These are phyloP conservation scores for Tiphia femorata DNA, from an alignment of 2,888 invertebrate species.

Conservation along the genomic window DNA sequence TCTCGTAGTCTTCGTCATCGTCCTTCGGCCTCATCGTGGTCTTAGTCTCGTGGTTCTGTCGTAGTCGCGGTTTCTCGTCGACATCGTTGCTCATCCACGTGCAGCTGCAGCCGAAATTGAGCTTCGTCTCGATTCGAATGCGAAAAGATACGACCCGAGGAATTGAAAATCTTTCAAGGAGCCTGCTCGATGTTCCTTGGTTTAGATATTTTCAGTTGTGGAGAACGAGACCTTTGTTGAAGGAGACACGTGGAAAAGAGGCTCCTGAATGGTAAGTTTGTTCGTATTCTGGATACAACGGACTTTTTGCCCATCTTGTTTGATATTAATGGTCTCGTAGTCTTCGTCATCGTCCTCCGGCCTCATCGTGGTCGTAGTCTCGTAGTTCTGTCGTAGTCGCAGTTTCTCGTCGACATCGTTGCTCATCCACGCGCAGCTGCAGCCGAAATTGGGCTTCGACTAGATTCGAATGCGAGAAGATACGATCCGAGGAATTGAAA, in stretches of 20 bases:
- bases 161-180: too few species aligned
- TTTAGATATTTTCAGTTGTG: too few species aligned
- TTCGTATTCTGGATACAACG: too few species aligned
- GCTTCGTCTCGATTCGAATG: conserved; percentile 43
- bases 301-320: too few species aligned
- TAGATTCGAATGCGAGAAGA: conserved; percentile 42
- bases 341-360: background rate
- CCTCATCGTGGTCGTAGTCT: background rate
- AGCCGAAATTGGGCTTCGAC: conserved; percentile 46
- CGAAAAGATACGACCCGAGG: conserved; percentile 35
- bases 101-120: conserved; percentile 47
- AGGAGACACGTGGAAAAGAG: too few species aligned
- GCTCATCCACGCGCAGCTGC: conserved; percentile 42
- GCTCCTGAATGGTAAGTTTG: too few species aligned
- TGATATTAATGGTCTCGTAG: too few species aligned
- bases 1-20: background rate
- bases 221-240: too few species aligned
- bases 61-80: conserved; percentile 3
- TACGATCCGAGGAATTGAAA: conserved; percentile 21
- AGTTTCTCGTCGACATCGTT: conserved; percentile 19
- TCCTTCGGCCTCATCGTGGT: background rate
- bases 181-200: too few species aligned
- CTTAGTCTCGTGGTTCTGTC: conserved; percentile 2
- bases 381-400: conserved; percentile 4
- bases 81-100: conserved; percentile 33